Evolutionary conservation across 2,888 invertebrate genomes (phyloP).

Genomic region (Macropis europaea): DNA sequence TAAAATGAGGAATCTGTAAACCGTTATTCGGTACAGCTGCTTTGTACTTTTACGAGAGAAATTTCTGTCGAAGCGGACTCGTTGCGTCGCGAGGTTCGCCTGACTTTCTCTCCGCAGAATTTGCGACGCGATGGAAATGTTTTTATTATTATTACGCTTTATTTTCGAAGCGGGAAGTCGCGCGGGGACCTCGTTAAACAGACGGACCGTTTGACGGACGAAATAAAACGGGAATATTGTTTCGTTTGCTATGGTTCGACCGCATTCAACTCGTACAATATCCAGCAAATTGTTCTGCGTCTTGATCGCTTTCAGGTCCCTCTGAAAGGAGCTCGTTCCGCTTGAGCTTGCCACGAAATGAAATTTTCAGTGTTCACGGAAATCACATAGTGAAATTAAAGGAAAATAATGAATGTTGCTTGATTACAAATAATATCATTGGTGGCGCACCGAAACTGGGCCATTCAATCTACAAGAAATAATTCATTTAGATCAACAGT

Average conservation of each 20-base stretch:
- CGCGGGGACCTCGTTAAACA: conserved; percentile 11
- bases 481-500: no score
- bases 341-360: neutral
- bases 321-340: neutral
- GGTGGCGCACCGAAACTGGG: no score
- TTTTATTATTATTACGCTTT: conserved; percentile 8
- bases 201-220: neutral
- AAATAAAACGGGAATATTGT: neutral
- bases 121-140: neutral
- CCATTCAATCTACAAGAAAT: no score
- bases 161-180: neutral
- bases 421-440: no score
- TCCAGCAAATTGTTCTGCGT: neutral
- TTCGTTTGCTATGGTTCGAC: neutral
- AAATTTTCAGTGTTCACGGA: neutral
- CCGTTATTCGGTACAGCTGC: no score
- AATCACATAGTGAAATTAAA: no score
- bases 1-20: no score
- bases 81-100: no score
- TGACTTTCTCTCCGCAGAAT: neutral
- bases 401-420: no score
- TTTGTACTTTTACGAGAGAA: no score
- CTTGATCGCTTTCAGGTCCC: neutral
- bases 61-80: no score
- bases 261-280: neutral